Percentiles rank a stretch among this genome's conserved stretches.
Conservation (phyloP, 2,113 vertebrate genomes). For the Puffinus mauretanicus region DNA sequence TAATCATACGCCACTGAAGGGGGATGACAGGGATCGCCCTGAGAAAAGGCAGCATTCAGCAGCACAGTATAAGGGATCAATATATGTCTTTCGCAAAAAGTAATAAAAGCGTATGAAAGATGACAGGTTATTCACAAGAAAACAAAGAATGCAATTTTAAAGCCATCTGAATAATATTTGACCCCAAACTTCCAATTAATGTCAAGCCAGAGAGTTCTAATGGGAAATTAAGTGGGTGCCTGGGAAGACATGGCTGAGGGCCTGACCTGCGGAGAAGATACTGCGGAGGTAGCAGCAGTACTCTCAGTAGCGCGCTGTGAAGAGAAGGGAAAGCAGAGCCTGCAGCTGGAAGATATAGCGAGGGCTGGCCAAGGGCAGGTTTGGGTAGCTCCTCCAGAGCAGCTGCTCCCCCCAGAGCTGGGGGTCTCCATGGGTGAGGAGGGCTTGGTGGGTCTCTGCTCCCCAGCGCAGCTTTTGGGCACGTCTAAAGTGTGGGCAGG, state of each 20-base stretch:
- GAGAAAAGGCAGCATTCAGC: neutral
- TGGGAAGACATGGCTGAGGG: neutral
- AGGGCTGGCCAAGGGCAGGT: neutral
- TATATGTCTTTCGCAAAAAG: neutral
- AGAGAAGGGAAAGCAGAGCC: neutral
- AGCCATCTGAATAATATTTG: neutral
- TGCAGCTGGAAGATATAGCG: too few species aligned
- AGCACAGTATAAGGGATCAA: neutral
- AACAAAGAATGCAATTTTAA: neutral
- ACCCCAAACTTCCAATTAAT: neutral
- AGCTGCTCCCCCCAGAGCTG: neutral
- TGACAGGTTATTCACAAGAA: neutral
- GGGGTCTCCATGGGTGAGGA: fast-evolving
- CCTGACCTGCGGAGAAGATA: neutral
- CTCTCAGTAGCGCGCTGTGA: fast-evolving
- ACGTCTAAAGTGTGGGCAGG: fast-evolving
- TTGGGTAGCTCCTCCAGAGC: neutral
- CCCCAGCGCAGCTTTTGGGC: neutral
- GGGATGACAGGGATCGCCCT: neutral
- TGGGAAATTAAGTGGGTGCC: neutral
- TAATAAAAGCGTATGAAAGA: neutral
- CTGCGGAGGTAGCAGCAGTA: neutral
- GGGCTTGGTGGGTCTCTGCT: neutral
- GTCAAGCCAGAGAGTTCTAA: neutral
- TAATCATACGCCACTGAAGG: fast-evolving